Conservation (phyloP, 2,888 invertebrate species). For the Blastobasis lacticolella region DNA sequence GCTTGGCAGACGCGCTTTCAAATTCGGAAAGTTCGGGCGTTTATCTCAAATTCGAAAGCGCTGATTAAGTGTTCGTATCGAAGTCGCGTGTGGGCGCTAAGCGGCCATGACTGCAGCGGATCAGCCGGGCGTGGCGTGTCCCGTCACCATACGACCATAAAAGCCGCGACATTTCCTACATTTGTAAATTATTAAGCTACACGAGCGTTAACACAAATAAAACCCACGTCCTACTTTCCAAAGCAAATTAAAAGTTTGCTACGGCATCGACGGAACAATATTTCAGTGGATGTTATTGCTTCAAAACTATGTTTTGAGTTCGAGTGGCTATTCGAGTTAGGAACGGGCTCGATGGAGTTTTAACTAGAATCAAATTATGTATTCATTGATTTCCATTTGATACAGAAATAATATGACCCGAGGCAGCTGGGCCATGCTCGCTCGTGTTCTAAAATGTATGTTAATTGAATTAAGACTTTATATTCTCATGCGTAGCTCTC, state of each 20-base stretch:
- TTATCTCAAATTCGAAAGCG: not conserved
- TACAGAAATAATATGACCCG: too few relatives aligned
- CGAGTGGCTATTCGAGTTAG: not conserved
- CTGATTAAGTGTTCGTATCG: not conserved
- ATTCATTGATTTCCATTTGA: not conserved
- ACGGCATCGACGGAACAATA: slow-evolving; percentile 1
- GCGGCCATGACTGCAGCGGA: not conserved
- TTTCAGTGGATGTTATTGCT: slow-evolving; percentile 3
- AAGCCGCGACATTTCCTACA: not conserved
- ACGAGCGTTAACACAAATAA: slow-evolving; percentile 1
- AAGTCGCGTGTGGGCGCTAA: not conserved
- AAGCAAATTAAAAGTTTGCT: slow-evolving; percentile 6
- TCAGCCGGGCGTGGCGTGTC: too few relatives aligned
- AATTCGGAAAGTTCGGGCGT: not conserved
- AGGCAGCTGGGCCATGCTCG: too few relatives aligned
- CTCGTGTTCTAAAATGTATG: too few relatives aligned
- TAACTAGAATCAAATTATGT: not conserved
- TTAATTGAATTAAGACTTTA: too few relatives aligned
- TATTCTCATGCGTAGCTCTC: too few relatives aligned
- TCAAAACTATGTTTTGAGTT: not conserved
- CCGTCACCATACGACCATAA: too few relatives aligned
- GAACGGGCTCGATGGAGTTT: not conserved
- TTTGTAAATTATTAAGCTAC: not conserved
- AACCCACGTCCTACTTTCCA: slow-evolving; percentile 1
- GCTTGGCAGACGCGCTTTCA: too few relatives aligned